A percentile compares a stretch with the other conserved stretches of the same genome.
Evolutionary conservation across 2,797 vertebrate species (phyloP).

Genomic region (Leptoclinus maculatus): DNA sequence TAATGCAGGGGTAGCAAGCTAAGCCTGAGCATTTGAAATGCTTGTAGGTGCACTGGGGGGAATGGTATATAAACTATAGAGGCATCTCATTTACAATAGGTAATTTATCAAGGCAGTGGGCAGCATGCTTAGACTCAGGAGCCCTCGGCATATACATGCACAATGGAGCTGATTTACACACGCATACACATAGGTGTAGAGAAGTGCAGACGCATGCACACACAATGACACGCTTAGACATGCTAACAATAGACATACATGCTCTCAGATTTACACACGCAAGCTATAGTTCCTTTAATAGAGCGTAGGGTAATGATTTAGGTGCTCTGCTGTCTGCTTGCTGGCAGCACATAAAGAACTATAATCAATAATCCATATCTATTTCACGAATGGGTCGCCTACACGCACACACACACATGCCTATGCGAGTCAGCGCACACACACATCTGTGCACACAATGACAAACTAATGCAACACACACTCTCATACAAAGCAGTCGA

Average conservation of each 20-base stretch:
- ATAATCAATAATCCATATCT: constrained; percentile 80
- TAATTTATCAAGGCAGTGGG: constrained; percentile 72
- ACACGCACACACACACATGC: constrained; percentile 5
- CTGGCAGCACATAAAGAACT: constrained; percentile 71
- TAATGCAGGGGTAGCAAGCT: constrained; percentile 49
- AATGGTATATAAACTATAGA: constrained; percentile 62
- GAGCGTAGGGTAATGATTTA: constrained; percentile 56
- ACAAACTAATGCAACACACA: constrained; percentile 9
- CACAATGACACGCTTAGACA: constrained; percentile 38
- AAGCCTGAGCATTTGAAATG: constrained; percentile 40
- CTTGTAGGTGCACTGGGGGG: constrained; percentile 50
- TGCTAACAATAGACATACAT: constrained; percentile 37
- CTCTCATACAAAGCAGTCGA: constrained; percentile 8
- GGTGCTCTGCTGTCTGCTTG: constrained; percentile 44
- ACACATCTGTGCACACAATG: constrained; percentile 6
- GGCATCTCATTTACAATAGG: constrained; percentile 70
- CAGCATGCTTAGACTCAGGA: constrained; percentile 55
- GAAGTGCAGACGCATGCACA: constrained; percentile 38
- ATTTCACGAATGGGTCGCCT: constrained; percentile 51
- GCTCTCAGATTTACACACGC: constrained; percentile 38
- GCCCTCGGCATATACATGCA: constrained; percentile 60
- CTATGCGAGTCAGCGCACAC: not conserved
- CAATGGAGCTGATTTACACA: constrained; percentile 63
- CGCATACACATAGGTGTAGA: constrained; percentile 42
- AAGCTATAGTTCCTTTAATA: constrained; percentile 44